Evolutionary conservation across 2,888 invertebrate species (phyloP), one percentile per base, ranked within the genome.

Genomic region (Lasioglossum vierecki): DNA sequence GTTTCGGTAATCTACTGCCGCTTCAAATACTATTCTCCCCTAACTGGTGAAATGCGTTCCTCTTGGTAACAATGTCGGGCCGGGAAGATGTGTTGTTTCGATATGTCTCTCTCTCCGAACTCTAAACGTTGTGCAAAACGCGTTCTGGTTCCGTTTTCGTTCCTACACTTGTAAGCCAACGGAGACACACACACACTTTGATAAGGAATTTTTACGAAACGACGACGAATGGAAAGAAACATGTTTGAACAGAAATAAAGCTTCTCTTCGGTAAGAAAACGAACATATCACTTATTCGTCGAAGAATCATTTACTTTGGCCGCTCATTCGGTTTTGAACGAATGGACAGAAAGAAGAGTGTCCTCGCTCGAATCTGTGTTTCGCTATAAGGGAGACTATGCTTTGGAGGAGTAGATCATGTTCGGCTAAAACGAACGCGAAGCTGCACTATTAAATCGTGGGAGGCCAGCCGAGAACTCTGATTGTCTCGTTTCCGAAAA

Each of bases 191-290:
- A 2, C 49, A 49, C 22, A 39, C 39, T 77, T 81, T 71, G 57
- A 82, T 57, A 74, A 72, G 39, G 35, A 74, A 81, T 66, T 74
- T 76, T 79, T 78, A 80, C 73, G 60, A 39, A 76, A 81, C 60
- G 4, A 26, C 74, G 57, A 66, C 82, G 53, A 66, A 35, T 81
- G 57, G 66, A 82, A 39, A 35, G 11, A 53, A 22, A 53, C 53
- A 41, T 81, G 82, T 81, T 39, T 39, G 49, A 53, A 82, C 44
- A 74, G 74, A 66, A 74, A 74, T 41, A 75, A 76, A 74, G 39
- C 66, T 77, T 49, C 68, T 46, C 68, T 60, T 71, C 75, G 72
- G 60, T 46, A 73, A 68, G 60, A 79, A 49, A 63, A 13, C 53
- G 39, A 39, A 83, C 57, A 79, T 82, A 75, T 84, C 75, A 76